Evolutionary conservation across 2,797 vertebrate genomes (phyloP).

Genomic region (Anabacerthia variegaticeps): DNA sequence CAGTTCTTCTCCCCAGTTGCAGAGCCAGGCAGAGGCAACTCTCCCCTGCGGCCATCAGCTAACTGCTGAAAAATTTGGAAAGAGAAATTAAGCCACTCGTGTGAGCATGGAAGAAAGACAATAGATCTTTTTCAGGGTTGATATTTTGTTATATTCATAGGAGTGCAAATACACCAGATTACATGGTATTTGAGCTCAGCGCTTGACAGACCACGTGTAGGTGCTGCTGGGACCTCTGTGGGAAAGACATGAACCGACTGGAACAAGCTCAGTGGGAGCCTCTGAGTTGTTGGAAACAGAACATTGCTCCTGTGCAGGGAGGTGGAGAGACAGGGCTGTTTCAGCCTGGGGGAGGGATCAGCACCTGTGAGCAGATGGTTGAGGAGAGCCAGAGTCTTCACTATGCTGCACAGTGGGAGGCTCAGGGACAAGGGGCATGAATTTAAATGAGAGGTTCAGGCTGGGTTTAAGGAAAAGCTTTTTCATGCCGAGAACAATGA

Average conservation of each 20-base stretch:
- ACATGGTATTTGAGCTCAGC: not conserved
- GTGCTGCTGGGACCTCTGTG: rapidly evolving
- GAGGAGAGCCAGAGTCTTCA: rapidly evolving
- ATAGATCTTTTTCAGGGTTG: not conserved
- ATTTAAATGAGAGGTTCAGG: not conserved
- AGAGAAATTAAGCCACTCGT: rapidly evolving
- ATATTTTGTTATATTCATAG: not conserved
- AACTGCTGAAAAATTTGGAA: not conserved
- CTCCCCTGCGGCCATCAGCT: not conserved
- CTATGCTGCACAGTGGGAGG: rapidly evolving
- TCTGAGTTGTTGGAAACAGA: rapidly evolving
- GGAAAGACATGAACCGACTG: not conserved
- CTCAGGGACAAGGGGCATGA: rapidly evolving
- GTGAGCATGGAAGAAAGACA: not conserved
- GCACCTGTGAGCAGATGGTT: rapidly evolving
- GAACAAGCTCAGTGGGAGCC: rapidly evolving
- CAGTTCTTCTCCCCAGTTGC: not conserved
- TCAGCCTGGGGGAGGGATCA: not conserved
- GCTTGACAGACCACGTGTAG: rapidly evolving
- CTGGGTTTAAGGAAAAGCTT: not conserved
- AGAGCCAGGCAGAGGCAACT: rapidly evolving
- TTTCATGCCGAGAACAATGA: too few relatives aligned
- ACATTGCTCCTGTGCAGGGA: rapidly evolving
- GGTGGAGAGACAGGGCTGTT: not conserved
- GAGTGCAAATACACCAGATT: not conserved